Evolutionary conservation across 23 tunicate genomes (phyloP).

Genomic region (Oikopleura albicans): DNA sequence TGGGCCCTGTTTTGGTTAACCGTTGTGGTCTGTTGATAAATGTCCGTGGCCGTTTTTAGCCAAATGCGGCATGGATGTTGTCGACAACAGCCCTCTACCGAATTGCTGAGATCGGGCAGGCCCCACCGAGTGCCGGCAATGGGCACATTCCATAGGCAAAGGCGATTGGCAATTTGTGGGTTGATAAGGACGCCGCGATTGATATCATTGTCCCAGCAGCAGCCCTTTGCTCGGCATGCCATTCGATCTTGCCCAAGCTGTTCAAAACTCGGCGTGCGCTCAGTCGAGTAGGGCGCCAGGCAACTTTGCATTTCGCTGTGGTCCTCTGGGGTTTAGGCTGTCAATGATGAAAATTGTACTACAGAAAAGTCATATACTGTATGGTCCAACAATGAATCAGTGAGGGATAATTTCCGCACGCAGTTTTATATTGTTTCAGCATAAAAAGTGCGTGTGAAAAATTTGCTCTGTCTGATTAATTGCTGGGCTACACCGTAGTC

Average conservation of each 20-base stretch:
- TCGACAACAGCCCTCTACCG: not conserved
- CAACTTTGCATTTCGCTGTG: not conserved
- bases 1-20: no score
- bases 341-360: no score
- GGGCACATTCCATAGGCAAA: conserved; percentile 3
- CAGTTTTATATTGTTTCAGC: no score
- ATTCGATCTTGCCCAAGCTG: conserved; percentile 11
- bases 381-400: no score
- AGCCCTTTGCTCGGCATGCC: conserved; percentile 17
- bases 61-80: not conserved
- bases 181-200: not conserved
- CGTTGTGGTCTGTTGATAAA: no score
- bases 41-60: not conserved
- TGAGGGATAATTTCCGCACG: no score
- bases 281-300: conserved; percentile 23
- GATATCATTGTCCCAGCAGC: conserved; percentile 16
- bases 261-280: conserved; percentile 30
- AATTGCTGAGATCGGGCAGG: not conserved
- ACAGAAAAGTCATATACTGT: no score
- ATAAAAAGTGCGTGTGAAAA: no score
- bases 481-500: no score
- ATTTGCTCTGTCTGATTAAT: no score
- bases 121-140: conserved; percentile 15
- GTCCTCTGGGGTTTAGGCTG: not conserved
- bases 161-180: not conserved